Conservation (phyloP, 2,797 vertebrate species). For the Amniataba percoides region DNA sequence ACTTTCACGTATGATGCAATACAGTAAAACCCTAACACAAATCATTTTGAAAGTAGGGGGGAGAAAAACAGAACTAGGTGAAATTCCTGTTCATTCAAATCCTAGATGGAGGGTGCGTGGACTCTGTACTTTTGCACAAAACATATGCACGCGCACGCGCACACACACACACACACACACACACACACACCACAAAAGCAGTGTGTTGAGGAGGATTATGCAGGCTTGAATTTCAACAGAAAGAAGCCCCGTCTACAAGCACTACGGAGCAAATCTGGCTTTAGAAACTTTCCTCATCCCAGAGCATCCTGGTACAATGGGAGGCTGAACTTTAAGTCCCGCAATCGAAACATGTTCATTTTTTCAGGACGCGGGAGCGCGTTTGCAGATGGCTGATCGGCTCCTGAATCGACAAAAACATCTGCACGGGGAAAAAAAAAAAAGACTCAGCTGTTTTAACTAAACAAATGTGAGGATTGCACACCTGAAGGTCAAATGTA, state of each 20-base stretch:
- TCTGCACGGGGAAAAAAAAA: slow-evolving; percentile 7
- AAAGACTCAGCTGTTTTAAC: background rate
- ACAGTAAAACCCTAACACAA: slow-evolving; percentile 35
- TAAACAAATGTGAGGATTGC: background rate
- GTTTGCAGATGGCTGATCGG: slow-evolving; percentile 23
- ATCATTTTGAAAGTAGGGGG: slow-evolving; percentile 16
- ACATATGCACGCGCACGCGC: background rate
- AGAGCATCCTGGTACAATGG: slow-evolving; percentile 60
- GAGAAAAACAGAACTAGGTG: slow-evolving; percentile 31
- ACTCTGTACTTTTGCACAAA: slow-evolving; percentile 47
- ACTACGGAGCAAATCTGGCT: slow-evolving; percentile 75
- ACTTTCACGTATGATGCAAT: slow-evolving; percentile 53
- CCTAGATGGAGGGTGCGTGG: slow-evolving; percentile 41
- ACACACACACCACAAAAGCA: slow-evolving; percentile 32
- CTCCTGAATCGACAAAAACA: slow-evolving; percentile 6
- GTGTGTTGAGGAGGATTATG: slow-evolving; percentile 74
- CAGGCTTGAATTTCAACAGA: slow-evolving; percentile 74
- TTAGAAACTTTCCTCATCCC: slow-evolving; percentile 70
- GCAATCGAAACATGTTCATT: slow-evolving; percentile 42
- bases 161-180: slow-evolving; percentile 16
- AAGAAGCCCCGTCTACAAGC: slow-evolving; percentile 68
- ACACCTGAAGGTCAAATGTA: background rate
- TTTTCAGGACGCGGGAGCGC: slow-evolving; percentile 13
- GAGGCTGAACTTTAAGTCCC: slow-evolving; percentile 43
- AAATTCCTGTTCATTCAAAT: slow-evolving; percentile 62